These are phyloP conservation scores for Cataglyphis albicans DNA, from an alignment of 2,888 invertebrate genomes.

Conservation along the genomic window DNA sequence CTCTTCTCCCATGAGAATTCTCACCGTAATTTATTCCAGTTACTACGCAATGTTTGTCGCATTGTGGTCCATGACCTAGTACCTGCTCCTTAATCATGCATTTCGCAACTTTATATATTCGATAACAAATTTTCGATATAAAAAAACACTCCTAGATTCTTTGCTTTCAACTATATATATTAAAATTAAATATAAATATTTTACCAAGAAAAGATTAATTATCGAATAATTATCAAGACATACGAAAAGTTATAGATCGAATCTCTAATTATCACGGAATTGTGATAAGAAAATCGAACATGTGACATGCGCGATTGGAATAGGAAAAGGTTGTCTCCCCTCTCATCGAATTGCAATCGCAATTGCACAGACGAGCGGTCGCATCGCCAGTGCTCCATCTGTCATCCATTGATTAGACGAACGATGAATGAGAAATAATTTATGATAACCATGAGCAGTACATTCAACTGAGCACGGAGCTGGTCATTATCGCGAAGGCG, in stretches of 20 bases:
- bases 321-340: background rate
- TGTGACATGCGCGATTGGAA: slow-evolving; percentile 15
- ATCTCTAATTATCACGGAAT: background rate
- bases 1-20: slow-evolving; percentile 46
- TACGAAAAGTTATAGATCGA: background rate
- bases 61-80: slow-evolving; percentile 3
- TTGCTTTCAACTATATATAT: too few species aligned
- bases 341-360: slow-evolving; percentile 18
- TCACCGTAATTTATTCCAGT: slow-evolving; percentile 15
- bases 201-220: background rate
- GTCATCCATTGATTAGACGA: slow-evolving; percentile 32
- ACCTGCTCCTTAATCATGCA: slow-evolving; percentile 8
- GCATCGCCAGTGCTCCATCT: slow-evolving; percentile 15
- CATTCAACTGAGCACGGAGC: slow-evolving; percentile 43
- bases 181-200: background rate
- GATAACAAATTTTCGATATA: background rate
- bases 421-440: slow-evolving; percentile 63
- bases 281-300: background rate
- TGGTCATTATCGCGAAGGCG: slow-evolving; percentile 56
- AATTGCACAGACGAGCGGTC: background rate
- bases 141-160: too few species aligned
- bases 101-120: background rate
- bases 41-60: slow-evolving; percentile 1
- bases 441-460: slow-evolving; percentile 37
- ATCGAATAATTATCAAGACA: background rate